phyloP scores from a whole-genome alignment of 2,113 vertebrate genomes.

The Callipepla squamata region DNA sequence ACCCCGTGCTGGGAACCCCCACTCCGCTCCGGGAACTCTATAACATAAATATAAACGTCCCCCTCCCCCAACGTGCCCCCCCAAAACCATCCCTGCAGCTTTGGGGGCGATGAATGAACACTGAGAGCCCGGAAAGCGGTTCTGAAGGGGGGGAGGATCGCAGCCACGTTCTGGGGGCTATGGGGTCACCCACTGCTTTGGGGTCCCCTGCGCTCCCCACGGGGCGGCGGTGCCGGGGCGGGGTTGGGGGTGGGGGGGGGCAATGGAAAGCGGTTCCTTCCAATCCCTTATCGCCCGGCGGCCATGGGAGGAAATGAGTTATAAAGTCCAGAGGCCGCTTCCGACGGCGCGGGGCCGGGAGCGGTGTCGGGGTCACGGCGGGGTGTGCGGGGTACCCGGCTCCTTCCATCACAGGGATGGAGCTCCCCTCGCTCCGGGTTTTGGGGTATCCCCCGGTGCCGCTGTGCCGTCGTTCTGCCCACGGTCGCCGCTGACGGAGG shows the following conservation, averaged over 20 bases:
- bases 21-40: no score
- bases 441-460: background rate
- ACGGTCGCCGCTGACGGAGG: accelerated
- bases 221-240: background rate
- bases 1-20: no score
- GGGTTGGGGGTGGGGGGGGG: background rate
- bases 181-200: no score
- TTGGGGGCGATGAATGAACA: no score
- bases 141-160: no score
- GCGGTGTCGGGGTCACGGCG: background rate
- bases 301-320: slow-evolving; percentile 69
- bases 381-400: background rate
- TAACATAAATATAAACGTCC: no score
- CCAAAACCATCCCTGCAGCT: no score
- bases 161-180: no score
- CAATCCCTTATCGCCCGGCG: slow-evolving; percentile 52
- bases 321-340: slow-evolving; percentile 68
- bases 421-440: background rate
- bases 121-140: no score
- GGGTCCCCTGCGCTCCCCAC: no score
- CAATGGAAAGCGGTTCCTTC: slow-evolving; percentile 53
- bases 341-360: background rate
- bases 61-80: no score
- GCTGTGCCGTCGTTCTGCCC: no score
- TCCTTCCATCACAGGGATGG: accelerated